Conservation (phyloP, 2,113 vertebrate genomes). For the Barbus barbus region DNA sequence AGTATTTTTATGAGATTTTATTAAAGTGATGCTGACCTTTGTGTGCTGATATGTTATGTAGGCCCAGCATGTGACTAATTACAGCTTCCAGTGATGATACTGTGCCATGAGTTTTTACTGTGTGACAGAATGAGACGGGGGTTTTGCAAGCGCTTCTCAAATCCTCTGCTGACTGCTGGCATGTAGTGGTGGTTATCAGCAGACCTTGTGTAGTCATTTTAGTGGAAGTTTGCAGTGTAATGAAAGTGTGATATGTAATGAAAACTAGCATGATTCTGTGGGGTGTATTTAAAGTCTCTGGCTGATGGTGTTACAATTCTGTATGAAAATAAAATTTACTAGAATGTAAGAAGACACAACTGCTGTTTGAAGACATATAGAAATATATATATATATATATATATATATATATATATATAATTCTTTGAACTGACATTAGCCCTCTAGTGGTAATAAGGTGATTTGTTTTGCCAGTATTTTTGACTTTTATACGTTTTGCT, state of each 20-base stretch:
- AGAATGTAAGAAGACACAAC: background rate
- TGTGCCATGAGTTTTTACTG: background rate
- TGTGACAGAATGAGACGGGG: background rate
- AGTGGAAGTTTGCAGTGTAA: background rate
- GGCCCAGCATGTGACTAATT: background rate
- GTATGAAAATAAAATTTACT: background rate
- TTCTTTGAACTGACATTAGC: background rate
- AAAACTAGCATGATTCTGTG: background rate
- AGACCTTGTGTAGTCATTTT: background rate
- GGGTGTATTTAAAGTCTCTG: background rate
- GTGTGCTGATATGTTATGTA: background rate
- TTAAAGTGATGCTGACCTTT: background rate
- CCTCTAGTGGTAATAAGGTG: constrained; percentile 37
- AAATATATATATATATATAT: too few relatives aligned
- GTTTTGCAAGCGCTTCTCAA: constrained; percentile 9
- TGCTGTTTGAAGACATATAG: background rate
- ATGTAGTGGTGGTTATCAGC: constrained; percentile 14
- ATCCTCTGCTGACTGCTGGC: constrained; percentile 35
- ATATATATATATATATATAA: too few relatives aligned
- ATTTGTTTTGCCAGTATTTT: background rate
- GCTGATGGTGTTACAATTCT: background rate
- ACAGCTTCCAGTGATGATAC: background rate
- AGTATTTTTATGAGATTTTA: background rate
- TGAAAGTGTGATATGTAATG: too few relatives aligned
- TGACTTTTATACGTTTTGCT: too few relatives aligned